phyloP scores from a whole-genome alignment of 2,113 vertebrate genomes.

The Morone saxatilis region DNA sequence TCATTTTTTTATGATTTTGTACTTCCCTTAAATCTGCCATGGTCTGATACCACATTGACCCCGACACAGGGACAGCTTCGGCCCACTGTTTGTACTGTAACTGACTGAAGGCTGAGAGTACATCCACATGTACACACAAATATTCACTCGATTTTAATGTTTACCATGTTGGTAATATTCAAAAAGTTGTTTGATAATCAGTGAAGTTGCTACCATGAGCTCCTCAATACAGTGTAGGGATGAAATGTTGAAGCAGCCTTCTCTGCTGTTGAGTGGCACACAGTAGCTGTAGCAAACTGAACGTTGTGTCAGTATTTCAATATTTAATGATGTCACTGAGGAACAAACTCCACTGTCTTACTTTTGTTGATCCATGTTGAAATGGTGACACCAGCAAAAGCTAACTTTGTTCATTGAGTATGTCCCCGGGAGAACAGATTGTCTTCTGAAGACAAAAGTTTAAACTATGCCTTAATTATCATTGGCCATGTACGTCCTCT shows the following conservation, averaged over 20 bases:
- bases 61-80: constrained; percentile 10
- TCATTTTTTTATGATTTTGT: constrained; percentile 15
- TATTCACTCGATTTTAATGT: constrained; percentile 28
- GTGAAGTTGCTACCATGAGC: neutral
- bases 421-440: neutral
- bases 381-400: constrained; percentile 21
- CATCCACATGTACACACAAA: neutral
- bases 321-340: constrained; percentile 5
- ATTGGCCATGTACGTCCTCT: constrained; percentile 17
- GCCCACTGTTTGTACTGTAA: neutral
- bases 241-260: constrained; percentile 6
- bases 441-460: constrained; percentile 10
- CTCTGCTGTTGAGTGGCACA: neutral
- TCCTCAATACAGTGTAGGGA: neutral
- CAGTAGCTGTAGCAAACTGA: neutral
- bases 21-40: neutral
- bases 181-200: constrained; percentile 1
- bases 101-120: neutral
- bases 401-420: neutral
- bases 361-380: constrained; percentile 8
- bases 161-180: constrained; percentile 56
- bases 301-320: constrained; percentile 1
- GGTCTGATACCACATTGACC: neutral
- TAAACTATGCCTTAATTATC: constrained; percentile 46
- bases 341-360: constrained; percentile 1